Base-by-base conservation (phyloP, 2,888 invertebrate species). In the Rhyacophila evoluta region DNA sequence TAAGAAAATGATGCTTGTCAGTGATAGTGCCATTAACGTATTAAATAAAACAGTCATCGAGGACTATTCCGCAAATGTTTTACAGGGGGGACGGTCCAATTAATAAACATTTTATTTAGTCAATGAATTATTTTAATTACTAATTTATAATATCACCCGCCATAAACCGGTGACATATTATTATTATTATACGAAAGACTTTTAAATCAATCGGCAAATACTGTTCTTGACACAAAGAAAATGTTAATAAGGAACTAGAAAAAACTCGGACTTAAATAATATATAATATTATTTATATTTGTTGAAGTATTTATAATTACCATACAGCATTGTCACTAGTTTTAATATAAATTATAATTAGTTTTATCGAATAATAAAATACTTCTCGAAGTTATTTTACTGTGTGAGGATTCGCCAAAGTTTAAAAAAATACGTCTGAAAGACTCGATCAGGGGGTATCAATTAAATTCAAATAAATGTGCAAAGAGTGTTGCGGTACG, bases 401-500 rank as follows among this genome's bases (percentile, higher is more conserved):
- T n/a, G n/a, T n/a, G n/a, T n/a, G 29, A 4, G 29, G 29, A 33
- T 33, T 33, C 29, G 29, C 6, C 29, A 33, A 33, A 33, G 29
- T 33, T 33, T 33, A 33, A 33, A 33, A 33, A 33, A 33, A n/a
- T n/a, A n/a, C n/a, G n/a, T n/a, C n/a, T n/a, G 1, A 55, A 19
- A 19, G 55, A 55, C 19, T 55, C 19, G 55, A 55, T 25, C 10
- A 19, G 10, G 38, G 55, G 55, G 10, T 19, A 55, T 19, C 8
- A 10, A 39, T 6, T 55, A 55, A 55, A 55, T 55, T 55, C 19
- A 55, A 91, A 81, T 90, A 91, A 85, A 91, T 91, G 85, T 88
- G 89, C 83, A 90, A 89, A 84, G 89, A 90, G 86, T 29, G 87
- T 85, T n/a, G 84, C 84, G 33, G 70, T 72, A 75, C 83, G 81